A percentile compares a stretch with the other conserved stretches of the same genome.
phyloP scores from a whole-genome alignment of 1,140 invertebrate genomes.

The Brachionus rotundiformis region DNA sequence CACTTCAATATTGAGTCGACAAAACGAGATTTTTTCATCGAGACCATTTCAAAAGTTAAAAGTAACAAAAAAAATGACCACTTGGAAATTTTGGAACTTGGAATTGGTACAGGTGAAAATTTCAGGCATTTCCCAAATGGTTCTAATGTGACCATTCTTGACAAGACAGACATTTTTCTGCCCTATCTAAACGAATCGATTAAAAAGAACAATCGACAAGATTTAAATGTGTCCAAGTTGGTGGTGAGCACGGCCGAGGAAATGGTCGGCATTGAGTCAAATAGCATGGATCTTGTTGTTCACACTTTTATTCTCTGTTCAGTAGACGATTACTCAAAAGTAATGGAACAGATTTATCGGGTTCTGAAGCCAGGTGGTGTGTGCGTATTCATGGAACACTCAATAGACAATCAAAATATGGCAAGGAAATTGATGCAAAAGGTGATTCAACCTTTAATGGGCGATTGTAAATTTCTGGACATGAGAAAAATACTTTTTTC shows the following conservation, averaged over 20 bases:
- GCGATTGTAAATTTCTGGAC: background rate
- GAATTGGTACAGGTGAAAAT: constrained; percentile 48
- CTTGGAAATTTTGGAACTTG: constrained; percentile 41
- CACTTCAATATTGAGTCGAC: background rate
- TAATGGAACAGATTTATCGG: background rate
- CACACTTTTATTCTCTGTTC: constrained; percentile 35
- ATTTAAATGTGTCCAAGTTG: constrained; percentile 7
- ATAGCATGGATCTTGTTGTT: constrained; percentile 30
- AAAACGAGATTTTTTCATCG: constrained; percentile 6
- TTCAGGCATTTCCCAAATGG: constrained; percentile 13
- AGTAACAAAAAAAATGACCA: background rate
- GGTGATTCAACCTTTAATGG: background rate
- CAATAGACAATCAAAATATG: background rate
- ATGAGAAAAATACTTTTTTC: constrained; percentile 13
- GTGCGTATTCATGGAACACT: constrained; percentile 38
- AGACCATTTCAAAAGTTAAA: constrained; percentile 2
- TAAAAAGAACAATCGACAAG: background rate
- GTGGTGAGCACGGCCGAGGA: constrained; percentile 14
- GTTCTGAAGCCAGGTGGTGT: constrained; percentile 41
- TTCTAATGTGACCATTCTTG: background rate
- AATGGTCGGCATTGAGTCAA: constrained; percentile 17
- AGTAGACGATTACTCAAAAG: background rate
- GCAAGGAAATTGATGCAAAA: background rate
- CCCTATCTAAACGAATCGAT: constrained; percentile 41
- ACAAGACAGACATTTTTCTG: background rate